Conservation (phyloP, 2,797 vertebrate genomes). For the Sarcophilus harrisii region DNA sequence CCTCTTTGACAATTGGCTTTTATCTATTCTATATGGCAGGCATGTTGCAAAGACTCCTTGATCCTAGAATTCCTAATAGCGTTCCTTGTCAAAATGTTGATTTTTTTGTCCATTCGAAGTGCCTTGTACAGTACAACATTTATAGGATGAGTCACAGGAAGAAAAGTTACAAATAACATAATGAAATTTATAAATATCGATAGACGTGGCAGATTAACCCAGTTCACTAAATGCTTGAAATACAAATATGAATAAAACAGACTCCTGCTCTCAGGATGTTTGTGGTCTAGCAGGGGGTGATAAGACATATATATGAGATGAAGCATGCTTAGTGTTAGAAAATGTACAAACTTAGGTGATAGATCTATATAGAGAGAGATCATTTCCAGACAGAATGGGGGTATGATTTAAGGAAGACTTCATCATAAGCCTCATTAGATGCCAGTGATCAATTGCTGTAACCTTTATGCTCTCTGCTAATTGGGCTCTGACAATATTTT, state of each 20-base stretch:
- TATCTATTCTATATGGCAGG: background rate
- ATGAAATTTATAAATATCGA: slow-evolving; percentile 27
- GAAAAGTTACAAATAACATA: slow-evolving; percentile 19
- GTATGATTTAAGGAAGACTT: background rate
- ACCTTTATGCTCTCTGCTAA: slow-evolving; percentile 12
- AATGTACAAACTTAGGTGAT: background rate
- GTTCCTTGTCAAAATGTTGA: background rate
- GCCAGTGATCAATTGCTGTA: background rate
- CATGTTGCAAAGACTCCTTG: background rate
- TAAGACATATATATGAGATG: background rate
- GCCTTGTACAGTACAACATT: background rate
- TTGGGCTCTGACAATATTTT: slow-evolving; percentile 29
- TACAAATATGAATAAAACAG: background rate
- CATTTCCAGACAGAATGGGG: background rate
- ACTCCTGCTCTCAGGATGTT: background rate
- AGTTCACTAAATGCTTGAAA: background rate
- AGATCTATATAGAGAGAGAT: background rate
- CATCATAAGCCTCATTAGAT: background rate
- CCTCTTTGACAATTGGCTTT: background rate
- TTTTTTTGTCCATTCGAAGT: background rate
- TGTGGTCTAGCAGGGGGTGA: background rate
- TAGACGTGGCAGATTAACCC: background rate
- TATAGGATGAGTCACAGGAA: slow-evolving; percentile 9
- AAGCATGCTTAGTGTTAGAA: background rate
- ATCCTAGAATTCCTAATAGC: slow-evolving; percentile 4